Conservation (phyloP, 1,140 invertebrate species). For the Zaprionus ornatus region DNA sequence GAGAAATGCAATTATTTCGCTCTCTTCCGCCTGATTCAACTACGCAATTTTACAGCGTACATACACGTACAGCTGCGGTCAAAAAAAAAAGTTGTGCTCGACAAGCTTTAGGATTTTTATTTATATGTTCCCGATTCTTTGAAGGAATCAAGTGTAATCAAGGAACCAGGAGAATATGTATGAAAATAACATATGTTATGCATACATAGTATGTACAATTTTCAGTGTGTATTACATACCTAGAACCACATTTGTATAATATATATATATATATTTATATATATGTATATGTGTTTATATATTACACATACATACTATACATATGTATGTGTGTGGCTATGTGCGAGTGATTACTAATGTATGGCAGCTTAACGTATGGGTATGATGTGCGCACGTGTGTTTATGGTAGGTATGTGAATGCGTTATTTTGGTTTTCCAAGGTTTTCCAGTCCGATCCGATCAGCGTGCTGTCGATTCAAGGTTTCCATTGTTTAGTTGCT, state of each 20-base stretch:
- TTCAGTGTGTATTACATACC: too few species aligned
- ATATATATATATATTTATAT: not conserved
- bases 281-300: not conserved
- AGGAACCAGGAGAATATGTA: too few species aligned
- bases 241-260: not conserved
- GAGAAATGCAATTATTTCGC: not conserved
- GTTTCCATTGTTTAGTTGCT: constrained; percentile 57
- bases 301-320: too few species aligned
- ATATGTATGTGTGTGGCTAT: not conserved
- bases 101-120: too few species aligned
- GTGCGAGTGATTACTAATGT: not conserved
- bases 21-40: not conserved
- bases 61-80: too few species aligned
- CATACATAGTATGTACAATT: too few species aligned
- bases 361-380: not conserved
- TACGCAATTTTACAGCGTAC: not conserved
- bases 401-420: constrained; percentile 7
- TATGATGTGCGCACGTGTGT: constrained; percentile 1
- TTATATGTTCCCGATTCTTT: too few species aligned
- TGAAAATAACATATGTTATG: too few species aligned
- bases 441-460: constrained; percentile 76
- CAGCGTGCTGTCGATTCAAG: constrained; percentile 58
- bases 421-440: constrained; percentile 72
- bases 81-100: too few species aligned
- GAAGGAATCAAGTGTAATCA: too few species aligned